phyloP scores from a whole-genome alignment of 2,113 vertebrate genomes.

The Ptilorrhoa leucosticta region DNA sequence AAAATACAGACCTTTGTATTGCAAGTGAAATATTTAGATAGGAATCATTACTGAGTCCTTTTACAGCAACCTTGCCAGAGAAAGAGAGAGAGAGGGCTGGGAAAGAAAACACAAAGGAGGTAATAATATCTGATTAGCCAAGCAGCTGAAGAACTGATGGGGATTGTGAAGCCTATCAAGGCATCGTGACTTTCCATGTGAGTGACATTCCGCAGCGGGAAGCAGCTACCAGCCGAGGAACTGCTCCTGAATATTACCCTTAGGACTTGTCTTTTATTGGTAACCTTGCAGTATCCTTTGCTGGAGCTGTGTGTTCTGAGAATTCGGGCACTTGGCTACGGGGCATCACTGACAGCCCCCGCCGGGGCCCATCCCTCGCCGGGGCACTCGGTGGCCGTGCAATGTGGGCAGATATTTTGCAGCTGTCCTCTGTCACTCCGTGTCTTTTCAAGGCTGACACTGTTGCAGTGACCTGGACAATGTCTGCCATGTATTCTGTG shows the following conservation, averaged over 20 bases:
- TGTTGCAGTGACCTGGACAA: background rate
- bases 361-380: background rate
- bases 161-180: conserved; percentile 65
- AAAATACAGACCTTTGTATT: conserved; percentile 63
- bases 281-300: conserved; percentile 32
- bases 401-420: background rate
- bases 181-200: conserved; percentile 43
- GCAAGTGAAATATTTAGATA: conserved; percentile 75
- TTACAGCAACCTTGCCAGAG: conserved; percentile 59
- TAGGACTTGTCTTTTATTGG: conserved; percentile 16
- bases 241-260: conserved; percentile 30
- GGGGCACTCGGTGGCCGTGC: fast-evolving
- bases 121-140: conserved; percentile 70
- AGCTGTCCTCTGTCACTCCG: background rate
- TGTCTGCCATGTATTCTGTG: background rate
- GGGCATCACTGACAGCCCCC: background rate
- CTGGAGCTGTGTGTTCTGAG: background rate
- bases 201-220: conserved; percentile 38
- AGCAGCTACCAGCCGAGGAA: background rate
- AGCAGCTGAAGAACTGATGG: conserved; percentile 68
- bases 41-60: conserved; percentile 63
- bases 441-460: background rate
- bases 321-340: background rate
- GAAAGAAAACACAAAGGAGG: conserved; percentile 64
- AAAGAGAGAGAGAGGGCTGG: conserved; percentile 29